Base-by-base conservation (phyloP, 2,113 vertebrate genomes). In the Cisticola juncidis region DNA sequence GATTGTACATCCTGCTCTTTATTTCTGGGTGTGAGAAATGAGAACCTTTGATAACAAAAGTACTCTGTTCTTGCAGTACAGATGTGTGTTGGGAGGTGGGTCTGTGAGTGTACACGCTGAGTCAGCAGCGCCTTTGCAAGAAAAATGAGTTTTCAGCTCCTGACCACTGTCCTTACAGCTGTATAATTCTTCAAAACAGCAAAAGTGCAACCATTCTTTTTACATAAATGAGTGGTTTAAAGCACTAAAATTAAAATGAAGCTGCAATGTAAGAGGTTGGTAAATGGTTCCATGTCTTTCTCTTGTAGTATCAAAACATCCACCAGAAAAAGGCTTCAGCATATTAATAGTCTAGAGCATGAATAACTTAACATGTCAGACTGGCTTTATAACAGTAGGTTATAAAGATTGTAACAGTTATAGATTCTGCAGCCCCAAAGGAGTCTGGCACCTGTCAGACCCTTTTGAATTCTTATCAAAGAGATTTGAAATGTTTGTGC, bases 211-310 rank as follows among this genome's bases (percentile, higher is more conserved):
- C 16, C 29, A 22, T 33, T 68, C 44, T 73, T 90, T 47, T 64
- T 36, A 66, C 70, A 42, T 20, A 23, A 79, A 53, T 31, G 13
- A 42, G 18, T 38, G 29, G 14, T 44, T 51, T 48, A 72, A 84
- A 71, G 48, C 29, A 31, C 57, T 76, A 83, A 80, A 83, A 84
- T 40, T 17, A 64, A n/a, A 12, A 16, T 7, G 7, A 74, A 85
- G 53, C 0, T 5, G 38, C n/a, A 84, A 24, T 0, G 12, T 68
- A 71, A 64, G 56, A 74, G 28, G 50, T 45, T 0, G 0, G 5
- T 56, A 81, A 88, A 84, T 29, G 17, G 25, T 14, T 12, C 11
- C 10, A 6, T 64, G 28, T 48, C 36, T 78, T 33, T 40, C 25
- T 38, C 45, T 44, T 78, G 2, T 25, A 9, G 20, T 66, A 35